phyloP scores from a whole-genome alignment of 2,113 vertebrate species.

The Lagopus leucura region DNA sequence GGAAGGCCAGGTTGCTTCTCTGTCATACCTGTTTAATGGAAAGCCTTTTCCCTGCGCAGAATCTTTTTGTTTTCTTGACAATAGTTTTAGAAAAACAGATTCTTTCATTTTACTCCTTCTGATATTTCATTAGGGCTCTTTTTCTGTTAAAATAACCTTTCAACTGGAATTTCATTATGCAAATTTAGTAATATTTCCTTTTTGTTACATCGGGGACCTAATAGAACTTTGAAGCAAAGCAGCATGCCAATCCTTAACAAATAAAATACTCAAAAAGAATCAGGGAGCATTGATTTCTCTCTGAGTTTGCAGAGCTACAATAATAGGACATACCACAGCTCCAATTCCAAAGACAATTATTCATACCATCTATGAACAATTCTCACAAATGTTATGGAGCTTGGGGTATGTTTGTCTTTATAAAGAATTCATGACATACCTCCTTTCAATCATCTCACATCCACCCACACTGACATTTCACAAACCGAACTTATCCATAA shows the following conservation, averaged over 20 bases:
- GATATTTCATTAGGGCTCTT: neutral
- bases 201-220: neutral
- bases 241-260: neutral
- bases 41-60: neutral
- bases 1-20: neutral
- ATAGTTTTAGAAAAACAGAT: neutral
- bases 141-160: neutral
- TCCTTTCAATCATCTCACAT: constrained; percentile 66
- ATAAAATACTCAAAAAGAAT: neutral
- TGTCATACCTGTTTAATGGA: neutral
- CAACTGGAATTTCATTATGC: neutral
- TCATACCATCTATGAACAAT: constrained; percentile 59
- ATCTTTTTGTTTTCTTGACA: neutral
- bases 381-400: constrained; percentile 55
- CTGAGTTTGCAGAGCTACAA: neutral
- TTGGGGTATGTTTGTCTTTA: constrained; percentile 55
- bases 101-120: neutral
- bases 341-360: constrained; percentile 52
- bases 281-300: neutral
- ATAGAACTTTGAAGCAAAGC: neutral
- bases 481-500: constrained; percentile 45
- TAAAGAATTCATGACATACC: constrained; percentile 66
- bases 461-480: constrained; percentile 78
- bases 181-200: neutral
- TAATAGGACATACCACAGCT: neutral